Percentiles rank a stretch among this genome's conserved stretches.
Conservation (phyloP, 2,888 invertebrate genomes). For the Spilarctia lutea region DNA sequence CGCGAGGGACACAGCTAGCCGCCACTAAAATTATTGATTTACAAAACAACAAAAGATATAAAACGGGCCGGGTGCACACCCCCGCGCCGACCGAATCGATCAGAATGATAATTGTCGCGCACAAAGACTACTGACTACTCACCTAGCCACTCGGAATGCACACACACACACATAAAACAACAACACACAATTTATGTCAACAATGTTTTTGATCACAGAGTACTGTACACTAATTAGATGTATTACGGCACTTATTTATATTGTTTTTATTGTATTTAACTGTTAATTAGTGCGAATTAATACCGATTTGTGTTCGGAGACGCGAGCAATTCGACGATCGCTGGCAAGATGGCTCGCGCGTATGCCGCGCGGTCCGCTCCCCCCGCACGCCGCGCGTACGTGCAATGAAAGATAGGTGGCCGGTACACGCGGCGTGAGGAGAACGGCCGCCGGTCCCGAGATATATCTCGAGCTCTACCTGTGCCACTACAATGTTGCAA, state of each 20-base stretch:
- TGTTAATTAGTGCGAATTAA: slow-evolving; percentile 84
- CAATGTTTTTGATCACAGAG: slow-evolving; percentile 62
- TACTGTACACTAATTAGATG: slow-evolving; percentile 58
- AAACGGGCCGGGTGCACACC: slow-evolving; percentile 81
- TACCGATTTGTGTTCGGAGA: slow-evolving; percentile 79
- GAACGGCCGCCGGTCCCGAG: slow-evolving; percentile 64
- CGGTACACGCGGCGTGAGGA: slow-evolving; percentile 67
- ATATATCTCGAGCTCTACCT: slow-evolving; percentile 53
- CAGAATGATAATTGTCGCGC: slow-evolving; percentile 86
- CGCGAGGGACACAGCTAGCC: slow-evolving; percentile 58
- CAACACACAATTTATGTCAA: slow-evolving; percentile 75
- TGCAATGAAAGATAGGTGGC: slow-evolving; percentile 87
- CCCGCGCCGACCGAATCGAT: slow-evolving; percentile 84
- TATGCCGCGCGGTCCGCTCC: slow-evolving; percentile 75
- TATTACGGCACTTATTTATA: slow-evolving; percentile 62
- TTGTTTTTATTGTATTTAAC: slow-evolving; percentile 69
- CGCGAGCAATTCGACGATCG: slow-evolving; percentile 83
- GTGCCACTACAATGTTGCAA: not conserved
- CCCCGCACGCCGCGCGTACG: slow-evolving; percentile 82
- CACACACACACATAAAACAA: slow-evolving; percentile 79
- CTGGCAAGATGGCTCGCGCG: slow-evolving; percentile 84
- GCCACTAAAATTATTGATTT: slow-evolving; percentile 86
- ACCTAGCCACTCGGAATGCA: slow-evolving; percentile 82
- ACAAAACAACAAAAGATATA: slow-evolving; percentile 86
- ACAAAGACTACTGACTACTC: slow-evolving; percentile 84